phyloP scores from a whole-genome alignment of 1,140 invertebrate species.

The Diachasmimorpha longicaudata region DNA sequence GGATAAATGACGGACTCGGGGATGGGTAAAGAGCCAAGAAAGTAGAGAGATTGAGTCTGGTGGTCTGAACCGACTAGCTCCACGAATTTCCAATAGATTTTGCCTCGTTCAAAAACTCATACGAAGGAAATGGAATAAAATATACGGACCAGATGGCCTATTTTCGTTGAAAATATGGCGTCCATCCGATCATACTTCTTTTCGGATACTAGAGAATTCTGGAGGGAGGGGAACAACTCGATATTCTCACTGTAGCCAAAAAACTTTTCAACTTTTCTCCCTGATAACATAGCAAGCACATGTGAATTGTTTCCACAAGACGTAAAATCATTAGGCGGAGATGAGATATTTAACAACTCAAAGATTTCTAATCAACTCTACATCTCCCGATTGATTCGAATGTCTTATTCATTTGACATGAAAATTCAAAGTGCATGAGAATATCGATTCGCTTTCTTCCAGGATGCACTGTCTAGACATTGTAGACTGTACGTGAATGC shows the following conservation, averaged over 20 bases:
- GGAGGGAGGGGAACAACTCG: background rate
- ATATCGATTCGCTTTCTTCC: background rate
- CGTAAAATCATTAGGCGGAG: background rate
- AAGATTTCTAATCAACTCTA: background rate
- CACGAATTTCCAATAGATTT: slow-evolving; percentile 22
- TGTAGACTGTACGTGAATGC: background rate
- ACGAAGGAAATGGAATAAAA: slow-evolving; percentile 23
- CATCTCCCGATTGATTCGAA: background rate
- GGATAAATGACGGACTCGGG: slow-evolving; percentile 14
- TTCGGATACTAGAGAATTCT: no score
- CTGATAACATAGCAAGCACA: background rate
- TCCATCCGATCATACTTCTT: slow-evolving; percentile 10
- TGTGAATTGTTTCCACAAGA: background rate
- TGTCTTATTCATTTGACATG: background rate
- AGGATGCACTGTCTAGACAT: background rate
- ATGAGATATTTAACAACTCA: background rate
- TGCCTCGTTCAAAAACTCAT: slow-evolving; percentile 8
- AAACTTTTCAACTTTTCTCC: background rate
- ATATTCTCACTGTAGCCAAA: background rate
- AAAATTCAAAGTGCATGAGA: background rate
- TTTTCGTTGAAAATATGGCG: slow-evolving; percentile 44
- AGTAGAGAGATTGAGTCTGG: slow-evolving; percentile 15
- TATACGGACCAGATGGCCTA: slow-evolving; percentile 38
- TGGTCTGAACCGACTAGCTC: background rate
- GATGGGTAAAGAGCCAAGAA: slow-evolving; percentile 14